Base-by-base conservation (phyloP, 2,888 invertebrate species). In the Platerodrilus igneus region DNA sequence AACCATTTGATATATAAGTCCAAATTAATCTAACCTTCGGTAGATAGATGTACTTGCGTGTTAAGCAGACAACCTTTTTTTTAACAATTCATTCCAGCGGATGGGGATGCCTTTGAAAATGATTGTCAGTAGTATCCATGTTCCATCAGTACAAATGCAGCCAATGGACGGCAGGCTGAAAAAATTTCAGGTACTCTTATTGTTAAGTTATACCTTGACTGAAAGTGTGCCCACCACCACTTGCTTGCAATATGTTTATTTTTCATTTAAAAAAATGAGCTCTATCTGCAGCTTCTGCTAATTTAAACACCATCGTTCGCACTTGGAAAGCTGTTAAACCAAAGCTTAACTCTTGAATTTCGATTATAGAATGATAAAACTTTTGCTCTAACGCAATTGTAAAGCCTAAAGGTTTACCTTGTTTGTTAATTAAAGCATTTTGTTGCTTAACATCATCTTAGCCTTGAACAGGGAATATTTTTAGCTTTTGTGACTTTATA, bases 21-120 rank as follows among this genome's bases (percentile, higher is more conserved):
- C 18, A 42, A 37, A 37, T 51, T 53, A 25, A 52, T 51, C 50
- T 48, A 53, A 10, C 50, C 50, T 21, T 52, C 50, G 32, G 44
- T 41, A 14, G 51, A 53, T 15, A 55, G 37, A 40, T 50, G 21
- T 9, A 39, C 41, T 31, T 46, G 16, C 21, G 42, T 45, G 32
- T 55, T 53, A 35, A 53, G 49, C 30, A 54, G 23, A 50, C 42
- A 43, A 5, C 45, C 52, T n/a, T 29, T 42, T 47, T 13, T 40
- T 37, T 17, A 45, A 38, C 11, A 28, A 35, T 20, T 37, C 34
- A 38, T 35, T 44, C 28, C 37, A 44, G 33, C 46, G n/a, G n/a
- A n/a, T n/a, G n/a, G n/a, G 26, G 25, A 40, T 42, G 9, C 48
- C 48, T 49, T 49, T 49, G 20, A 49, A 51, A 15, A 51, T 49